Conservation (phyloP, 1,140 invertebrate species). For the Leucophenga varia region DNA sequence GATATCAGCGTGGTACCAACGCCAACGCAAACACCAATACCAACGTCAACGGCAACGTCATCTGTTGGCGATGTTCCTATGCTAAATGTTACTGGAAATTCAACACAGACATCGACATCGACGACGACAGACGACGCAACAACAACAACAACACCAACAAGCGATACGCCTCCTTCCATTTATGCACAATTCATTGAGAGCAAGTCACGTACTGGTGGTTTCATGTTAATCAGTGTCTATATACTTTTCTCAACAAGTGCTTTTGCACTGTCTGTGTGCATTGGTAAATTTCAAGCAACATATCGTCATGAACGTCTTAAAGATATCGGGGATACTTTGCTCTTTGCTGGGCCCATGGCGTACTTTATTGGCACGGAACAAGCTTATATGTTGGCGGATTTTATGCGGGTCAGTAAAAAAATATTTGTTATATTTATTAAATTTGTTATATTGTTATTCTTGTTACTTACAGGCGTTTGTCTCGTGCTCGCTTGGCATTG, state of each 20-base stretch:
- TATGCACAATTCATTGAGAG: slow-evolving; percentile 39
- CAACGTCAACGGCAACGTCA: slow-evolving; percentile 11
- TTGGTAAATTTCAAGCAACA: slow-evolving; percentile 45
- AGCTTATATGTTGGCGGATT: slow-evolving; percentile 68
- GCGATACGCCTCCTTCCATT: slow-evolving; percentile 25
- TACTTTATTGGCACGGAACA: slow-evolving; percentile 70
- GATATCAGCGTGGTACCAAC: neutral
- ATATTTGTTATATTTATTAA: neutral
- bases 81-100: too few relatives aligned
- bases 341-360: slow-evolving; percentile 64
- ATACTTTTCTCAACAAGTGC: slow-evolving; percentile 60
- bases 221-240: slow-evolving; percentile 62
- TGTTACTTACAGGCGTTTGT: slow-evolving; percentile 38
- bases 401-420: slow-evolving; percentile 62
- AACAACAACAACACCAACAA: neutral
- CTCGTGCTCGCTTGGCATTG: slow-evolving; percentile 63
- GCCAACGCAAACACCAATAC: neutral
- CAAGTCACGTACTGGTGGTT: slow-evolving; percentile 48
- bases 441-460: slow-evolving; percentile 1
- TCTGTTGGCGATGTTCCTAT: too few relatives aligned
- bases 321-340: slow-evolving; percentile 57
- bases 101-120: too few relatives aligned
- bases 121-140: too few relatives aligned
- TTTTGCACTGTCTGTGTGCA: slow-evolving; percentile 59
- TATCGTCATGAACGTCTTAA: slow-evolving; percentile 39